Conservation (phyloP, 2,797 vertebrate species). For the Peromyscus aztecus region DNA sequence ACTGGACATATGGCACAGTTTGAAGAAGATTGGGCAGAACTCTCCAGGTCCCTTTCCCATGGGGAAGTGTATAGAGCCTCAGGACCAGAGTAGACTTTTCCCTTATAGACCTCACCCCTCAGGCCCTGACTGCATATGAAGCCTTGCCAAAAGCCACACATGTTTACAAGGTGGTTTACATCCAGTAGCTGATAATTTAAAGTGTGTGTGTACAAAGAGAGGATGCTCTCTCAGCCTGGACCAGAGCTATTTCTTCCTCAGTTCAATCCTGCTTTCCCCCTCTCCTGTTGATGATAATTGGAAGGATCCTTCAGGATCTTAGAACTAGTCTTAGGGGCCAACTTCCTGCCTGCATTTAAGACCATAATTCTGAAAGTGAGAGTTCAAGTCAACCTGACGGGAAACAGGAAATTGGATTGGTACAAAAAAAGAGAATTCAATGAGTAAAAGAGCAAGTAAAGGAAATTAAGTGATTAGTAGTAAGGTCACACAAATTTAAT, state of each 20-base stretch:
- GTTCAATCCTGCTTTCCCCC: neutral
- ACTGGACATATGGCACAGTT: neutral
- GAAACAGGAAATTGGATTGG: neutral
- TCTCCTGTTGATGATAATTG: neutral
- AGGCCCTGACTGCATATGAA: neutral
- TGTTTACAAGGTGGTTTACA: neutral
- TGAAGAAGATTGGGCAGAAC: neutral
- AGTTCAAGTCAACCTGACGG: neutral
- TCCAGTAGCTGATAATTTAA: neutral
- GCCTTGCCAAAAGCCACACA: neutral
- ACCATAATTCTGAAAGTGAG: neutral
- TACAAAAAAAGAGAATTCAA: neutral
- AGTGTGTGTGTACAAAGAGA: neutral
- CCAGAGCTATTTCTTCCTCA: neutral
- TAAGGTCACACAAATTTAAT: neutral
- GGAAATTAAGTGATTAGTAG: neutral
- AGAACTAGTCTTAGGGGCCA: neutral
- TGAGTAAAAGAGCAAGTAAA: constrained; percentile 2
- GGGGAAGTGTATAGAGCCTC: neutral
- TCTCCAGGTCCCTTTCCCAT: neutral
- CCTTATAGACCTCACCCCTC: neutral
- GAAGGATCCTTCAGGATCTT: neutral
- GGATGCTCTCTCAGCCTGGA: neutral
- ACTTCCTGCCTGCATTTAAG: neutral
- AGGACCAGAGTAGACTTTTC: neutral